A percentile compares a stretch with the other conserved stretches of the same genome.
These are phyloP conservation scores for Stenodema calcarata DNA, from an alignment of 2,888 invertebrate species.

Conservation along the genomic window DNA sequence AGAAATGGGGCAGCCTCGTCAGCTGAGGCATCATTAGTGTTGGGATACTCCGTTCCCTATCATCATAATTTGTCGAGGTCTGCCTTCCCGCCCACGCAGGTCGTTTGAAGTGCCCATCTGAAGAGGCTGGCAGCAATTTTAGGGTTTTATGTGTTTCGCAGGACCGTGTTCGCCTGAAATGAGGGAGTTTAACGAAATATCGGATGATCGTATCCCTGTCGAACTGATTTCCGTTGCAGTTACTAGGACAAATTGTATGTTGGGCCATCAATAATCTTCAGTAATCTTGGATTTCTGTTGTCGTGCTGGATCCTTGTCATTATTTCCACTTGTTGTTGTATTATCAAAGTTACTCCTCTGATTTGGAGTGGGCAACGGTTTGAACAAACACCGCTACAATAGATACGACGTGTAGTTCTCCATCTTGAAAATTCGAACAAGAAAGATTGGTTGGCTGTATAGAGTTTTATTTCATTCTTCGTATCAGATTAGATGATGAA, in stretches of 20 bases:
- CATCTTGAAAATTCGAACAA: no score
- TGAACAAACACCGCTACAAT: no score
- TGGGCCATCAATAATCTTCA: background rate
- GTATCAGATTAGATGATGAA: no score
- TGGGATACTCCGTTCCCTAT: background rate
- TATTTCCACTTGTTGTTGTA: no score
- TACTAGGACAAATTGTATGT: background rate
- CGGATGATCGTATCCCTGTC: background rate
- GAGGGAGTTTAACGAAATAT: background rate
- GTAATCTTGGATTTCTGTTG: no score
- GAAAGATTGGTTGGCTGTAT: no score
- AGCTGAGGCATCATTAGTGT: slow-evolving; percentile 1
- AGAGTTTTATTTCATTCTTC: no score
- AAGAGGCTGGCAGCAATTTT: background rate
- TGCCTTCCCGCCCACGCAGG: background rate
- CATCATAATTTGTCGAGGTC: background rate
- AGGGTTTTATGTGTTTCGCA: background rate
- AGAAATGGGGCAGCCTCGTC: background rate
- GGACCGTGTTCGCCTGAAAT: background rate
- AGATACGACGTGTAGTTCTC: no score
- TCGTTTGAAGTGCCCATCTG: background rate
- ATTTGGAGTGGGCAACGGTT: no score
- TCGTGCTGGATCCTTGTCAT: no score
- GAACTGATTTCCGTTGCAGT: background rate
- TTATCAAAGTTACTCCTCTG: no score